Base-by-base conservation (phyloP, 2,113 vertebrate genomes). In the Gadus chalcogrammus region DNA sequence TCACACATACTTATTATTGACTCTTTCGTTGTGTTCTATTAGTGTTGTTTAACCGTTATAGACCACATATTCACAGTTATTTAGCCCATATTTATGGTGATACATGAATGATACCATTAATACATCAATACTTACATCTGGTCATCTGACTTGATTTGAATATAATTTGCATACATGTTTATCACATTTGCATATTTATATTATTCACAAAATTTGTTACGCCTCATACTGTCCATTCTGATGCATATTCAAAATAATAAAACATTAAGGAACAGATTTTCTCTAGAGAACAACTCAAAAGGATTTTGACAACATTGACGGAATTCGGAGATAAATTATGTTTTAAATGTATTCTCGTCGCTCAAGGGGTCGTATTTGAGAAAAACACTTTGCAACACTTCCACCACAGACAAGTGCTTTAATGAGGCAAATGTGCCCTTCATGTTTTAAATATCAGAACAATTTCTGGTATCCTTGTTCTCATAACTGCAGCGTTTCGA, bases 321-420 rank as follows among this genome's bases (percentile, higher is more conserved):
- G n/a, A 24, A 61, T 22, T 11, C 24, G 1, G 24, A 24, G 24
- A 24, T 24, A 20, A 24, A 20, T 60, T 35, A 35, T 22, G 58
- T 56, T 17, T 38, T 38, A 56, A 56, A 58, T 58, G 35, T 31
- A 35, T 31, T 55, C 61, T 28, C 20, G 55, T 58, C n/a, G 61
- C 48, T 48, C 42, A 13, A 28, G 17, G 17, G 13, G 13, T 12
- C 18, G 56, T 31, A 17, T 75, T 75, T 15, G 68, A 65, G 13
- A 77, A 75, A 18, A n/a, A 69, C 18, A 55, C 42, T 70, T 31
- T 68, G 60, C 15, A 6, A 15, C 56, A 5, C 76, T 70, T 28
- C 55, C 38, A 24, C 55, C 38, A 24, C 69, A 28, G 24, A 18
- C 18, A 71, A 42, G 24, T 64, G 9, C 59, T 59, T 27, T 72